Conservation (phyloP, 2,888 invertebrate genomes). For the Acleris emargana region DNA sequence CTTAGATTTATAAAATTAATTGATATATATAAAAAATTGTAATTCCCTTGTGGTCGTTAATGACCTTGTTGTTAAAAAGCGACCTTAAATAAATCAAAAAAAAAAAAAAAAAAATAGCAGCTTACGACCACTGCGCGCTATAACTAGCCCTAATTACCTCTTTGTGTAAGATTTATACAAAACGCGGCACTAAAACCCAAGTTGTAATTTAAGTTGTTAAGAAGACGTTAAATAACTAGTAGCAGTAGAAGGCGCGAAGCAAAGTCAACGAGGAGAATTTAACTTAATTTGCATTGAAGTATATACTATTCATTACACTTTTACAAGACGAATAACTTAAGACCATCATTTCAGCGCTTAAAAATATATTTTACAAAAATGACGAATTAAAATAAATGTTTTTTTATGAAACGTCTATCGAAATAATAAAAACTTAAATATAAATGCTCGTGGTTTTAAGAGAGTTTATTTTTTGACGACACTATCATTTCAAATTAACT, state of each 20-base stretch:
- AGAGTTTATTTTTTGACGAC: background rate
- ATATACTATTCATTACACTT: slow-evolving; percentile 3
- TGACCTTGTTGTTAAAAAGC: too few species aligned
- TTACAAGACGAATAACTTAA: too few species aligned
- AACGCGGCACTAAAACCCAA: slow-evolving; percentile 38
- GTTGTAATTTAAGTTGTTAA: slow-evolving; percentile 40
- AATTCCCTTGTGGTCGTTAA: too few species aligned
- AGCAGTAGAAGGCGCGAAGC: slow-evolving; percentile 8
- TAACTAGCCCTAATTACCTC: slow-evolving; percentile 25
- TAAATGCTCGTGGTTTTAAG: background rate
- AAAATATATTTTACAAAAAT: too few species aligned
- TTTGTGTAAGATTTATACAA: slow-evolving; percentile 38
- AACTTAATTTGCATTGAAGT: slow-evolving; percentile 2
- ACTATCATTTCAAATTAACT: too few species aligned
- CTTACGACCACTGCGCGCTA: slow-evolving; percentile 9
- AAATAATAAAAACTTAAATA: background rate
- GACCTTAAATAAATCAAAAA: too few species aligned
- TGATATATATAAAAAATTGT: too few species aligned
- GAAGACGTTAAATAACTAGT: slow-evolving; percentile 28
- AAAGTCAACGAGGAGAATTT: slow-evolving; percentile 16
- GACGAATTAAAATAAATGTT: too few species aligned
- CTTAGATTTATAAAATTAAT: too few species aligned
- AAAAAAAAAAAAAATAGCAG: slow-evolving; percentile 1
- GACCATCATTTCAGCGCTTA: too few species aligned
- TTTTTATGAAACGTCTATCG: too few species aligned